Percentiles rank a stretch among this genome's conserved stretches.
phyloP scores from a whole-genome alignment of 1,140 invertebrate genomes.

The Myzus persicae region DNA sequence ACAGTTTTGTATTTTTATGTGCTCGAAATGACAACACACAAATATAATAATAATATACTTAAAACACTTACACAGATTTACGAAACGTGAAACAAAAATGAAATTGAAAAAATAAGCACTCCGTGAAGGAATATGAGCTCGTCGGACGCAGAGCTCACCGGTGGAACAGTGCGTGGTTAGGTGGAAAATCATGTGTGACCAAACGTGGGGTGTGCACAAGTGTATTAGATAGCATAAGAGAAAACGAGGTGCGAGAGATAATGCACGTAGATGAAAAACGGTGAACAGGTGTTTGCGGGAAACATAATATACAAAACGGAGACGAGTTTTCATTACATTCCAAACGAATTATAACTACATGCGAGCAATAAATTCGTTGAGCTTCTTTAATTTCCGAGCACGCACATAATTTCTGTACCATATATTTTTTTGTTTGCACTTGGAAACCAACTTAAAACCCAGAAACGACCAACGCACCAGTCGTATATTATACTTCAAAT shows the following conservation, averaged over 20 bases:
- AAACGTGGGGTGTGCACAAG: background rate
- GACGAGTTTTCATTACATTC: background rate
- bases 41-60: background rate
- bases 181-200: background rate
- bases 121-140: background rate
- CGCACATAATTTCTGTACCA: background rate
- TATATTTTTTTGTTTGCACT: background rate
- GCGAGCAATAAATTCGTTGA: background rate
- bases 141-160: background rate
- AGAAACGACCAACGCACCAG: background rate
- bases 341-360: conserved; percentile 15
- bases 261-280: background rate
- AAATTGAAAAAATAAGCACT: background rate
- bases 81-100: background rate
- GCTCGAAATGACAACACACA: background rate
- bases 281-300: background rate
- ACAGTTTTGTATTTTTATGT: background rate
- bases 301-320: background rate
- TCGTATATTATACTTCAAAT: background rate
- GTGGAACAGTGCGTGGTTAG: background rate
- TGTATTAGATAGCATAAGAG: background rate
- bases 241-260: background rate
- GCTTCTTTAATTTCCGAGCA: background rate
- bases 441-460: background rate
- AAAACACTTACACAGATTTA: background rate